Evolutionary conservation across 2,888 invertebrate genomes (phyloP), one percentile per base, ranked within the genome.

Genomic region (Halictus ligatus): DNA sequence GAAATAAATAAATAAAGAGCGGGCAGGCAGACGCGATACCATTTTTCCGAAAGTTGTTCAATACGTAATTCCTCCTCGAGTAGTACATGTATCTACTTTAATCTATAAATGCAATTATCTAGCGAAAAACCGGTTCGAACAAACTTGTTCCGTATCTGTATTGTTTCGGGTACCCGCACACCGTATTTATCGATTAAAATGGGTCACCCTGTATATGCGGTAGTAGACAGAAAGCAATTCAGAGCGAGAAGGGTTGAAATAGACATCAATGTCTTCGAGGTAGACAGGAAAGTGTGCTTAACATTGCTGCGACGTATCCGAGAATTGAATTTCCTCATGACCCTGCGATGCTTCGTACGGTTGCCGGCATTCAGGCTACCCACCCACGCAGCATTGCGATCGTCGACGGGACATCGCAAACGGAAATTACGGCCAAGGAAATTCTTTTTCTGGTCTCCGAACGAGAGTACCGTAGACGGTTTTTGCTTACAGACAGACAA

Each of bases 271-370:
- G 46, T 78, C 75, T 78, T 58, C 71, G 69, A 58, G 75, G 69
- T 29, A 10, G 25, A 50, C 67, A 48, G 60, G 13, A 54, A 82
- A 58, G 75, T 71, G 74, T 43, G 71, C 54, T 84, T 78, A 75
- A 72, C 83, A 75, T 83, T 75, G 83, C 78, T 64, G 35, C 48
- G 67, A 13, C 64, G 58, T 75, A 75, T 80, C 43, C 75, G 80
- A 58, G 79, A 89, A 89, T 88, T 83, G 79, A 89, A 88, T 89
- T 89, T 87, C 69, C 82, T 84, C 81, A 50, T 60, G 48, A 58
- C 35, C 29, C 67, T 46, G 80, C 64, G 74, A 80, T 40, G 71
- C 25, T 40, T 64, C 73, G 46, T 54, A n/a, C 77, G 71, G 40
- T 29, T 50, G 74, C 75, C 71, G 74, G 43, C 35, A 29, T 71